Conservation (phyloP, 2,113 vertebrate genomes). For the Cyanoramphus novaezelandiae region DNA sequence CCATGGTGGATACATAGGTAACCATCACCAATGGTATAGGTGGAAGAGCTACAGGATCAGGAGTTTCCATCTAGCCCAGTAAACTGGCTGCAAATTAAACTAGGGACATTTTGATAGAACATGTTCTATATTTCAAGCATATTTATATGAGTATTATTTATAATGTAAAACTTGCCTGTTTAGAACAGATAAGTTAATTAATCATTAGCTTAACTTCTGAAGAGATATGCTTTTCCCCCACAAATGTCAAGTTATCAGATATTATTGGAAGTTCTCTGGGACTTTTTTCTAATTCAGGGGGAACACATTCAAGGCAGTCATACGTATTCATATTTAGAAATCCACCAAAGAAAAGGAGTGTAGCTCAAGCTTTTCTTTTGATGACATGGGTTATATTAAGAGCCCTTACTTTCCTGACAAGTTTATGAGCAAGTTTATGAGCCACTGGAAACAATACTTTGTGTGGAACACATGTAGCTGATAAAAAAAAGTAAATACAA, state of each 20-base stretch:
- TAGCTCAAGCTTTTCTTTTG: neutral
- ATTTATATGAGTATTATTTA: neutral
- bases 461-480: neutral
- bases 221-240: neutral
- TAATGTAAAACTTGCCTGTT: neutral
- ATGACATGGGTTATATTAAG: neutral
- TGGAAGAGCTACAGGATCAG: neutral
- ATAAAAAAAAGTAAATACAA: neutral
- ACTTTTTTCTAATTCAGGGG: neutral
- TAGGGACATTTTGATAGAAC: neutral
- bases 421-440: neutral
- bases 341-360: neutral
- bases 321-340: neutral
- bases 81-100: neutral
- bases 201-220: neutral
- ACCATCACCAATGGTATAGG: fast-evolving
- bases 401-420: neutral
- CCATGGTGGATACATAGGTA: too few species aligned
- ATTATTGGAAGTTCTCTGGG: neutral
- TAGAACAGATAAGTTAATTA: neutral
- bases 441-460: neutral
- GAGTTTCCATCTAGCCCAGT: neutral
- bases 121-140: neutral
- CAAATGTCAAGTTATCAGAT: neutral
- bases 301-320: neutral